Evolutionary conservation across 2,797 vertebrate genomes (phyloP), one percentile per base, ranked within the genome.

Genomic region (Saxicola maurus): DNA sequence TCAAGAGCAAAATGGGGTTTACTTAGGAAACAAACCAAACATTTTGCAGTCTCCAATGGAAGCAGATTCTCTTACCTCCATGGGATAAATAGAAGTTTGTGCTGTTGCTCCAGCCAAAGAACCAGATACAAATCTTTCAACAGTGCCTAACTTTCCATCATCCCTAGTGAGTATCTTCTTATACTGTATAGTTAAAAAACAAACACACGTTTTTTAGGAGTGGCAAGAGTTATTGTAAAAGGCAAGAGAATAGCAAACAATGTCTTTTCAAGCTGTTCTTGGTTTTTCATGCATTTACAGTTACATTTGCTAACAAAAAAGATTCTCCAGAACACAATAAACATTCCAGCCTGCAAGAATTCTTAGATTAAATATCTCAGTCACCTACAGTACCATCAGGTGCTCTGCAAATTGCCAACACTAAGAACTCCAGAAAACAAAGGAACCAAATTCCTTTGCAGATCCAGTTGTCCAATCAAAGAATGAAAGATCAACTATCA

Each of bases 71-170:
- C 60, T 74, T 78, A 66, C 49, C 60, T 99, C 99, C 99, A 99
- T 98, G 56, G 99, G 99, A 90, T 99, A 99, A 95, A 99, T 99
- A 87, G 97, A 98, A 1, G 99, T 99, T 94, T 99, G 99, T 30
- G 99, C 98, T 0, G 98, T 98, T 77, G 98, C 98, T 95, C 99
- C 99, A 53, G 99, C 99, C 96, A 99, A 94, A 7, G 99, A 99
- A 78, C 99, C 99, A 28, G 99, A 98, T 37, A 99, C 87, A 95
- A 99, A 99, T 96, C 99, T 98, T 89, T 99, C 98, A 11, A 98
- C 86, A 3, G 97, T 97, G 80, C 97, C 94, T 71, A 99, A 24
- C 64, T 98, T 98, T 23, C 98, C 98, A 43, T 98, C 97, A 72
- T 99, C 98, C 9, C 97, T 97, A 49, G 98, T 95, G 79, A 99